Evolutionary conservation across 2,888 invertebrate species (phyloP).

Genomic region (Drosophila atripex): DNA sequence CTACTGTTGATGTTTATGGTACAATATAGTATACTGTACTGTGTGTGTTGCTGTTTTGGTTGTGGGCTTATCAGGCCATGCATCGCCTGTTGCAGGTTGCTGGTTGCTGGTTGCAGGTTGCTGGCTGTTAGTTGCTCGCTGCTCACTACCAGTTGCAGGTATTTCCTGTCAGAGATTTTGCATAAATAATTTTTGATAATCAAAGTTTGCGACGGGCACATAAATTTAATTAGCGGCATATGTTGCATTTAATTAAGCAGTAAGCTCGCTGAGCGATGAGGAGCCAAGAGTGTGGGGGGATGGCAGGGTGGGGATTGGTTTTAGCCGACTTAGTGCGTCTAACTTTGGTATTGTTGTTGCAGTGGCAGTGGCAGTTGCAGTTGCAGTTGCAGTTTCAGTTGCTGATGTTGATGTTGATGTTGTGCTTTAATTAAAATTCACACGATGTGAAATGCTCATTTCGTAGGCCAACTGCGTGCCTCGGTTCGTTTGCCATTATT

Average conservation of each 20-base stretch:
- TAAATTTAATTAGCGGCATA: conserved; percentile 77
- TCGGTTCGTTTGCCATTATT: conserved; percentile 50
- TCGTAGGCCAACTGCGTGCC: conserved; percentile 71
- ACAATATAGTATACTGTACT: neutral
- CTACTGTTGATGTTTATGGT: conserved; percentile 26
- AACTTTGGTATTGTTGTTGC: neutral
- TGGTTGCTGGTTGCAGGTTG: conserved; percentile 28
- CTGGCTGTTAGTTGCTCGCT: conserved; percentile 23
- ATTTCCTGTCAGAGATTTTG: conserved; percentile 77
- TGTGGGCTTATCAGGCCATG: conserved; percentile 64
- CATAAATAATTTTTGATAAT: conserved; percentile 78
- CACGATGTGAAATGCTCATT: conserved; percentile 78
- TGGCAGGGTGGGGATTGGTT: conserved; percentile 1
- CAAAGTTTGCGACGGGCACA: conserved; percentile 75
- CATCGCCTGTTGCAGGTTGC: conserved; percentile 50
- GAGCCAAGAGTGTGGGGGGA: conserved; percentile 36
- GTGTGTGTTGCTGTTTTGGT: conserved; percentile 23
- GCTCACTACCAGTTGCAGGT: conserved; percentile 53
- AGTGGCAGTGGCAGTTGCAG: too few species aligned
- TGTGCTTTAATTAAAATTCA: conserved; percentile 81
- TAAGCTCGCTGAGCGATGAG: conserved; percentile 34
- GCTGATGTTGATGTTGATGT: conserved; percentile 19
- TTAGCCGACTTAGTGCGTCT: conserved; percentile 3
- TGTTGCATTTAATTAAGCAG: conserved; percentile 58
- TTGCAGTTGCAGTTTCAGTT: neutral